Evolutionary conservation across 2,113 vertebrate species (phyloP).

Genomic region (Corydoras sp.): DNA sequence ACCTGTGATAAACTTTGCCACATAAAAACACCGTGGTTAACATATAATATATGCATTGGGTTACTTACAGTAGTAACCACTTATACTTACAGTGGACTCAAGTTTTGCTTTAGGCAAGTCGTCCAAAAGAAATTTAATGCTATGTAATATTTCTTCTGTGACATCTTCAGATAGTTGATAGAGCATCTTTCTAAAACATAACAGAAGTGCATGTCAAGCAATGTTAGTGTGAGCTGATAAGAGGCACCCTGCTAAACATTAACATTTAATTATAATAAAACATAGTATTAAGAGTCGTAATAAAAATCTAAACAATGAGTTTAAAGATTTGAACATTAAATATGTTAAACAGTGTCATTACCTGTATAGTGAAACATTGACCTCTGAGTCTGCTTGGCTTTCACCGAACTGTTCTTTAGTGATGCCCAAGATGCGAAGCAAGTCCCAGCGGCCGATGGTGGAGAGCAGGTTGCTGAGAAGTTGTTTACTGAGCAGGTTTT

Average conservation of each 20-base stretch:
- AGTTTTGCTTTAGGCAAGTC: constrained; percentile 44
- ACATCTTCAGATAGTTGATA: constrained; percentile 55
- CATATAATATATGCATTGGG: not conserved
- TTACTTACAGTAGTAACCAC: constrained; percentile 48
- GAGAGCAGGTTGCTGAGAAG: constrained; percentile 50
- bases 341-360: constrained; percentile 24
- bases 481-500: constrained; percentile 38
- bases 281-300: too few species aligned
- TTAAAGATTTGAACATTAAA: too few species aligned
- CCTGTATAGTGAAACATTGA: constrained; percentile 61
- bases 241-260: not conserved
- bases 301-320: too few species aligned
- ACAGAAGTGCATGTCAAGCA: not conserved
- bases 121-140: constrained; percentile 55
- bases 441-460: constrained; percentile 56
- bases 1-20: too few species aligned
- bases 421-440: constrained; percentile 42
- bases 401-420: not conserved
- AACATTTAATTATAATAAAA: too few species aligned
- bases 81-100: constrained; percentile 51
- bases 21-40: too few species aligned
- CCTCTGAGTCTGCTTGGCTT: too few species aligned
- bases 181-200: constrained; percentile 58
- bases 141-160: constrained; percentile 37
- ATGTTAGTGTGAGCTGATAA: not conserved